Evolutionary conservation across 2,888 invertebrate species (phyloP).

Genomic region (Pachydiplax longipennis): DNA sequence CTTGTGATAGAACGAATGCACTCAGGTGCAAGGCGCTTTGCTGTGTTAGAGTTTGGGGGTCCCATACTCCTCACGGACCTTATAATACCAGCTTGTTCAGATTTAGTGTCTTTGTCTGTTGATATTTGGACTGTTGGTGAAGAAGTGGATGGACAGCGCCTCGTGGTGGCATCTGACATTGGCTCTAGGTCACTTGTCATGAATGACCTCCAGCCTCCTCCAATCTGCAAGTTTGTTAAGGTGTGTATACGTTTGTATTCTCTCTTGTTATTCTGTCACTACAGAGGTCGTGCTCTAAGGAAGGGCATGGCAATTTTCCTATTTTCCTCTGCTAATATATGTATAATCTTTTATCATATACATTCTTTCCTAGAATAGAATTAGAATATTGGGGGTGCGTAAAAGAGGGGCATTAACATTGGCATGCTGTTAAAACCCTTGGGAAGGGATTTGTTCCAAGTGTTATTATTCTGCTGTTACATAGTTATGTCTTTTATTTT

Average conservation of each 20-base stretch:
- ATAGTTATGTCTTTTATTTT: too few relatives aligned
- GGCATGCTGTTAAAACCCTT: too few relatives aligned
- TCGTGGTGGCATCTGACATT: conserved; percentile 87
- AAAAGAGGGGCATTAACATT: too few relatives aligned
- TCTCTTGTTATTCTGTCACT: too few relatives aligned
- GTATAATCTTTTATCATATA: too few relatives aligned
- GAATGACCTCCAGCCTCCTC: conserved; percentile 89
- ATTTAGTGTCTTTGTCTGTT: conserved; percentile 83
- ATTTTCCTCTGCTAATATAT: too few relatives aligned
- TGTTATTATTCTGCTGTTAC: too few relatives aligned
- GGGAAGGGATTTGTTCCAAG: too few relatives aligned
- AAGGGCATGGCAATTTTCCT: too few relatives aligned
- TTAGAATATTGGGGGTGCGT: too few relatives aligned
- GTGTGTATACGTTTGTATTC: conserved; percentile 59
- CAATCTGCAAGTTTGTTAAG: conserved; percentile 88
- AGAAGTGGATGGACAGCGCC: conserved; percentile 82
- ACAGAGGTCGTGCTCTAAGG: too few relatives aligned
- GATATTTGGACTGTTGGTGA: conserved; percentile 91
- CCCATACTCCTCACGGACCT: conserved; percentile 86
- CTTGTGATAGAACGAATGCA: conserved; percentile 93
- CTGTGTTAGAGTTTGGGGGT: conserved; percentile 90
- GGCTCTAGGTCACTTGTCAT: conserved; percentile 84
- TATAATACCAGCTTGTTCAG: conserved; percentile 80
- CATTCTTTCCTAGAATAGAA: too few relatives aligned
- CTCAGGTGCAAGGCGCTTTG: conserved; percentile 90